These are phyloP conservation scores for Cephus pygmeus DNA, from an alignment of 2,888 invertebrate genomes.

Conservation along the genomic window DNA sequence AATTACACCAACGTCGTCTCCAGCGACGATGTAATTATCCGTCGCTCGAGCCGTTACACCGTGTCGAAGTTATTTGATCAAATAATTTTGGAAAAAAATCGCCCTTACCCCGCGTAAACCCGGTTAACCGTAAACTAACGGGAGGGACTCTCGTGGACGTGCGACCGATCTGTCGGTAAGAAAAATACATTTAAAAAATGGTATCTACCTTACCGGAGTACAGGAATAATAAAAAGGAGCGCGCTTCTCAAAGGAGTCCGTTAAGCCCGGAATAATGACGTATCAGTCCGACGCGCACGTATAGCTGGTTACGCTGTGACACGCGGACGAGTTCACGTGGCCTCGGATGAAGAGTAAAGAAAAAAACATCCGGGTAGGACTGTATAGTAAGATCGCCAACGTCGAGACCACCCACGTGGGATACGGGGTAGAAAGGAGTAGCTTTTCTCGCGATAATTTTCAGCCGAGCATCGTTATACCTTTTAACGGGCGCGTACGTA, in stretches of 20 bases:
- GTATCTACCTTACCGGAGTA: neutral
- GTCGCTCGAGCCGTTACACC: neutral
- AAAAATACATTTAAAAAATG: neutral
- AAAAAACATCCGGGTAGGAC: neutral
- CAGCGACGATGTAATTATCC: neutral
- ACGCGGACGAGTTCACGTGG: neutral
- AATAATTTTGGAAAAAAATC: too few relatives aligned
- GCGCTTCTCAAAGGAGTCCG: neutral
- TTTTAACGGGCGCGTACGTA: constrained; percentile 6
- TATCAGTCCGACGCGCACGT: neutral
- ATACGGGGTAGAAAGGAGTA: neutral
- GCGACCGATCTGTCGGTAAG: neutral
- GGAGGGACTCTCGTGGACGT: too few relatives aligned
- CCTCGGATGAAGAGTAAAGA: neutral
- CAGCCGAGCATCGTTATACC: neutral
- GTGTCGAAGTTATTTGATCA: neutral
- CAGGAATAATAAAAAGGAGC: neutral
- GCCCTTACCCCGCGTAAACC: too few relatives aligned
- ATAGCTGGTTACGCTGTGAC: neutral
- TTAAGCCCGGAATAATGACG: neutral
- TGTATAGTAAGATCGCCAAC: neutral
- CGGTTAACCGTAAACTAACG: too few relatives aligned
- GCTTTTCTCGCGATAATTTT: neutral
- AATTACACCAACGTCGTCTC: neutral
- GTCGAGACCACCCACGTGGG: neutral